These are phyloP conservation scores for Andricus quercusramuli DNA, from an alignment of 2,888 invertebrate species.

Conservation along the genomic window DNA sequence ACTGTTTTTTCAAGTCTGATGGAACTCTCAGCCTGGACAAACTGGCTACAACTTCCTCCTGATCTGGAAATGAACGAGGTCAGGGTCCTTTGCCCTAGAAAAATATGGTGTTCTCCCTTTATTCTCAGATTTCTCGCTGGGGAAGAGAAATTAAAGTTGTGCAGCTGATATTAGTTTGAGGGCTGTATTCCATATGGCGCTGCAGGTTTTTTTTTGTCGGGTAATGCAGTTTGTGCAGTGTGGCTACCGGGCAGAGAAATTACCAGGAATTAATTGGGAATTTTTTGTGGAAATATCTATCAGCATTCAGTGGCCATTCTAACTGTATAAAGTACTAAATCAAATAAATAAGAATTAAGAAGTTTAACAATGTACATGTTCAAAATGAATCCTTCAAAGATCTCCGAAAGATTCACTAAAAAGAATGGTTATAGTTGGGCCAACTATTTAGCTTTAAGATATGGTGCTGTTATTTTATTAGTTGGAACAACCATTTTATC, in stretches of 20 bases:
- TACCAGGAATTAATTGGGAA: not conserved
- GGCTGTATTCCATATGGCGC: slow-evolving; percentile 19
- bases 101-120: slow-evolving; percentile 27
- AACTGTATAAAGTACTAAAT: too few species aligned
- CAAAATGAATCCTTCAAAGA: too few species aligned
- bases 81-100: slow-evolving; percentile 58
- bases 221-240: not conserved
- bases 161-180: slow-evolving; percentile 25
- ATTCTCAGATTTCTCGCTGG: slow-evolving; percentile 17
- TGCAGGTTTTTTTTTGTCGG: not conserved
- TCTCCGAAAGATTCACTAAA: too few species aligned
- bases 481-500: too few species aligned
- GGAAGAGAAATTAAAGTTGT: slow-evolving; percentile 25
- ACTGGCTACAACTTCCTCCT: slow-evolving; percentile 61
- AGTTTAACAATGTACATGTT: too few species aligned
- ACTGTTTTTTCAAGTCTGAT: not conserved
- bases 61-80: slow-evolving; percentile 63
- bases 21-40: slow-evolving; percentile 49
- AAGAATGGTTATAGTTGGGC: too few species aligned
- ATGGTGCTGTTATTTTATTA: too few species aligned
- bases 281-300: too few species aligned
- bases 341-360: too few species aligned
- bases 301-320: too few species aligned
- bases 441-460: too few species aligned
- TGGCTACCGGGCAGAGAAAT: not conserved